Evolutionary conservation across 2,888 invertebrate genomes (phyloP), one percentile per base, ranked within the genome.

Genomic region (Chouioia cunea): DNA sequence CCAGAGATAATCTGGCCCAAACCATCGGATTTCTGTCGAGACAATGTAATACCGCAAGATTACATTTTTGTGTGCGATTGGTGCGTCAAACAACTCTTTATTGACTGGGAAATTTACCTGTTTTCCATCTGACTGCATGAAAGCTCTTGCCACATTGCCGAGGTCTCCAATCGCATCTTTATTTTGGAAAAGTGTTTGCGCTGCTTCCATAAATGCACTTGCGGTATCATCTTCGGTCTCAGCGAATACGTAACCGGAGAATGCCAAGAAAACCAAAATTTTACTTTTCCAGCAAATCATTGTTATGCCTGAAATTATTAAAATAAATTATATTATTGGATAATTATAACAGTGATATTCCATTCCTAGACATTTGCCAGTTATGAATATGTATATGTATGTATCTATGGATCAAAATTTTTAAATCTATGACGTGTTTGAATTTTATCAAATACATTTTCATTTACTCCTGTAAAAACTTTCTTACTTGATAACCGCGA

Each of bases 51-150:
- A 27, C 79, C 77, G n/a, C 2, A 36, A 36, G 1, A 36, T 36
- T 27, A 36, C 6, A 36, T 36, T 10, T 36, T 36, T n/a, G n/a
- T n/a, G n/a, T n/a, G n/a, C n/a, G n/a, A n/a, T n/a, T n/a, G n/a
- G n/a, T n/a, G n/a, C n/a, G n/a, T n/a, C n/a, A 6, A 36, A 36
- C 12, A 36, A 8, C 36, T 36, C 6, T 36, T 27, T 6, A 6
- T 27, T 27, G 4, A 36, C 6, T 2, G 6, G 6, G 6, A 3
- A 36, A 23, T n/a, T 48, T 47, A 90, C 80, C 77, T 89, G 89
- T 80, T 90, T 90, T 0, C 89, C 90, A 27, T 90, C 91, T 0
- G 91, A 89, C 77, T 93, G 91, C 88, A 93, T 89, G 58, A 94
- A 87, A 43, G 88, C 89, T 0, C 91, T 91, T 12, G 93, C 87